phyloP scores from a whole-genome alignment of 1,140 invertebrate genomes.

The Goniozus legneri region DNA sequence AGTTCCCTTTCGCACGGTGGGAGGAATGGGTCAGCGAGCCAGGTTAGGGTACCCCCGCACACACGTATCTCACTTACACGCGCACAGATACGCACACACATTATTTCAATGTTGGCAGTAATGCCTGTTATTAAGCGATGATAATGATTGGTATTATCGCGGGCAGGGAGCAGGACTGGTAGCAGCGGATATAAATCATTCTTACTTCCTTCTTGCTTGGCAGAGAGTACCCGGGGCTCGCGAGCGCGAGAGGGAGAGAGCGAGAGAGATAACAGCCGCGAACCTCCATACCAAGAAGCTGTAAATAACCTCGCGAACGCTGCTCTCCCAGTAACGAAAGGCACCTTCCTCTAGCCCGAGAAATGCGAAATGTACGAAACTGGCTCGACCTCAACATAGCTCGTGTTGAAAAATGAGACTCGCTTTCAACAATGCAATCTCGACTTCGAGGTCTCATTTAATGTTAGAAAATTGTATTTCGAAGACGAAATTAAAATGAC shows the following conservation, averaged over 20 bases:
- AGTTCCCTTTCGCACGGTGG: constrained; percentile 19
- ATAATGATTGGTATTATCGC: constrained; percentile 59
- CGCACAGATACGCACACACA: constrained; percentile 26
- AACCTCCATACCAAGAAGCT: constrained; percentile 51
- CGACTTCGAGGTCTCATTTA: no score
- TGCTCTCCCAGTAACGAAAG: no score
- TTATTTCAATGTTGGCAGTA: constrained; percentile 59
- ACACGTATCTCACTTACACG: not conserved
- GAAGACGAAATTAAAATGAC: no score
- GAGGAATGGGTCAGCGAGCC: constrained; percentile 44
- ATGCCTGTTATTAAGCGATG: constrained; percentile 58
- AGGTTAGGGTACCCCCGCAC: constrained; percentile 3
- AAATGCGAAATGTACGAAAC: no score
- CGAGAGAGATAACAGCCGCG: constrained; percentile 9
- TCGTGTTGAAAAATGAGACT: no score
- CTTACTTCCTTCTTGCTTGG: constrained; percentile 53
- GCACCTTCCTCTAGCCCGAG: no score
- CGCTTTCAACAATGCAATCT: no score
- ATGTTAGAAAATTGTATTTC: no score
- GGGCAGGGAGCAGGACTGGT: constrained; percentile 54
- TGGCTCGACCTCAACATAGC: no score
- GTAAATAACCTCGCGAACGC: constrained; percentile 50
- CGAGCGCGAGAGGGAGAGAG: constrained; percentile 9
- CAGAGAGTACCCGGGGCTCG: constrained; percentile 30
- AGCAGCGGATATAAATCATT: constrained; percentile 57